A percentile compares a stretch with the other conserved stretches of the same genome.
Conservation (phyloP, 2,113 vertebrate species). For the Hyperopisus bebe region DNA sequence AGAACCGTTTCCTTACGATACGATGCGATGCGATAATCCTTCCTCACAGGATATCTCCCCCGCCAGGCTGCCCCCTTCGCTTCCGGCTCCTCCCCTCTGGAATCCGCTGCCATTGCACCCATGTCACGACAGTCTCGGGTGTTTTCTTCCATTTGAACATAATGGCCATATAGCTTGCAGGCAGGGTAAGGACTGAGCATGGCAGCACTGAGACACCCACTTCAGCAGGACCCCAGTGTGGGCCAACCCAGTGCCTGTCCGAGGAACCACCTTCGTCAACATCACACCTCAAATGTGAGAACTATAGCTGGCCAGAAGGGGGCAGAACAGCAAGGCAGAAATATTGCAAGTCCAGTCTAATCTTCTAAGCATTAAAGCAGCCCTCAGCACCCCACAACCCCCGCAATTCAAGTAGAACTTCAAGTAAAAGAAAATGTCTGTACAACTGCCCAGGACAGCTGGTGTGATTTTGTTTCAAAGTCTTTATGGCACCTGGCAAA, state of each 20-base stretch:
- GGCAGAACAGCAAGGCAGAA: not conserved
- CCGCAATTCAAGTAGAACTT: not conserved
- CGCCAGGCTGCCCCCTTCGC: slow-evolving; percentile 45
- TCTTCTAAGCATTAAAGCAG: not conserved
- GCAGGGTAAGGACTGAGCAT: not conserved
- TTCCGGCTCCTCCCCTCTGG: slow-evolving; percentile 53
- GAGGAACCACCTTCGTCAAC: not conserved
- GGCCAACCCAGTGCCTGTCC: not conserved
- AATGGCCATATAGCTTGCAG: not conserved
- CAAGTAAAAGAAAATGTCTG: not conserved
- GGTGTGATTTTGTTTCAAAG: not conserved
- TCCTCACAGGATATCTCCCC: slow-evolving; percentile 51
- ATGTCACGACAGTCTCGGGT: slow-evolving; percentile 22
- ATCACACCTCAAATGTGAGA: not conserved
- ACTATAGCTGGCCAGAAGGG: not conserved
- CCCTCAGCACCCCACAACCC: not conserved
- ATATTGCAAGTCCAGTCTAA: not conserved
- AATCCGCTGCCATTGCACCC: slow-evolving; percentile 45
- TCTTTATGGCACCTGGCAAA: not conserved
- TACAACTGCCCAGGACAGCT: not conserved
- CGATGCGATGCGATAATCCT: slow-evolving; percentile 51
- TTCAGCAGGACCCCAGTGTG: not conserved
- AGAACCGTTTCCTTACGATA: slow-evolving; percentile 52
- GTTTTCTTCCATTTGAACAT: not conserved
- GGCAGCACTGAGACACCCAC: not conserved